Conservation (phyloP, 2,113 vertebrate genomes). For the Fregata magnificens region DNA sequence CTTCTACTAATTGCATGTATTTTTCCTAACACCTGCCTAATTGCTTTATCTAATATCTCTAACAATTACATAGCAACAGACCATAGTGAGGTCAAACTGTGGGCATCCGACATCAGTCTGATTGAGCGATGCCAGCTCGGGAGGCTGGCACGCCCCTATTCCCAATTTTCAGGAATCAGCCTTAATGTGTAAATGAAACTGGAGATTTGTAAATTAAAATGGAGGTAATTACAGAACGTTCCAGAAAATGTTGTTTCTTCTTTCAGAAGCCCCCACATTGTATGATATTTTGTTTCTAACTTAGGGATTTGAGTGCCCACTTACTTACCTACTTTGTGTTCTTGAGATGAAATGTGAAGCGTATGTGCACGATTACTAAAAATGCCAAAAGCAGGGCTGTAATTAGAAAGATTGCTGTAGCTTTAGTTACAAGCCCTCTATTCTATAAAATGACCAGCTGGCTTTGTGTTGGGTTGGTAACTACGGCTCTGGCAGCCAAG, state of each 20-base stretch:
- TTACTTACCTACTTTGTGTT: neutral
- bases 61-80: neutral
- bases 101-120: no score
- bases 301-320: neutral
- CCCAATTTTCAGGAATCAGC: neutral
- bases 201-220: neutral
- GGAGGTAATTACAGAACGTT: neutral
- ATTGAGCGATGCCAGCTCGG: neutral
- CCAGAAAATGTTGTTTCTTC: neutral
- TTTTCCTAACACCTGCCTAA: neutral
- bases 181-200: neutral
- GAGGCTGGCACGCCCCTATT: neutral
- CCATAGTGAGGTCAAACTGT: neutral
- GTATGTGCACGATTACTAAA: neutral
- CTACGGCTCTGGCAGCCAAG: neutral
- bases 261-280: neutral
- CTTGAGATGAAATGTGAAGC: neutral
- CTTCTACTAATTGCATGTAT: neutral
- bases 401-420: neutral
- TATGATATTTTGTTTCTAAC: neutral
- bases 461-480: neutral
- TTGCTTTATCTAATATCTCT: neutral
- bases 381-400: neutral
- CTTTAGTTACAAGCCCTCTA: neutral
- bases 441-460: accelerated